Evolutionary conservation across 1,140 invertebrate species (phyloP).

Genomic region (Belonocnema kinseyi): DNA sequence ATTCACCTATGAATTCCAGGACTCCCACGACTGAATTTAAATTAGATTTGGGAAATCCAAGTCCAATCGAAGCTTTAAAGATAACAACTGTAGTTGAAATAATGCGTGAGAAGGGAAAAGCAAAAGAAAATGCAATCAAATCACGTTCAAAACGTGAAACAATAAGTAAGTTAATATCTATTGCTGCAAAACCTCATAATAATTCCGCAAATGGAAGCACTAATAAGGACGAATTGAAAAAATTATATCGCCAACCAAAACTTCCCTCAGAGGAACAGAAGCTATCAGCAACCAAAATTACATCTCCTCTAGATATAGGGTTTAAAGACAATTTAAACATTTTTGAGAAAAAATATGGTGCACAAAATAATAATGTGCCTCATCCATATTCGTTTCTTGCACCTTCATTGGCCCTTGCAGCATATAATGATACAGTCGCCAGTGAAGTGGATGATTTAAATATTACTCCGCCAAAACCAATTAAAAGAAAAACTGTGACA

Average conservation of each 20-base stretch:
- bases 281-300: neutral
- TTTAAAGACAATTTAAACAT: neutral
- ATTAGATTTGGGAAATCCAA: neutral
- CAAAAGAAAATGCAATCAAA: neutral
- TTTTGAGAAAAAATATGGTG: neutral
- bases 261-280: neutral
- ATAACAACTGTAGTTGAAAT: conserved; percentile 1
- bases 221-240: too few species aligned
- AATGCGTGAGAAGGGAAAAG: neutral
- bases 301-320: neutral
- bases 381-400: conserved; percentile 24
- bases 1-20: neutral
- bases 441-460: conserved; percentile 44
- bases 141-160: neutral
- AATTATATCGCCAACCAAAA: neutral
- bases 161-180: neutral
- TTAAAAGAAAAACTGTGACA: neutral
- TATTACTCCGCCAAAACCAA: conserved; percentile 5
- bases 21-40: neutral
- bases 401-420: neutral
- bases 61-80: neutral
- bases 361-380: neutral
- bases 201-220: neutral
- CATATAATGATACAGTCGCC: conserved; percentile 42
- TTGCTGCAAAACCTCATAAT: neutral